phyloP scores from a whole-genome alignment of 2,113 vertebrate genomes.

The Echinops telfairi region DNA sequence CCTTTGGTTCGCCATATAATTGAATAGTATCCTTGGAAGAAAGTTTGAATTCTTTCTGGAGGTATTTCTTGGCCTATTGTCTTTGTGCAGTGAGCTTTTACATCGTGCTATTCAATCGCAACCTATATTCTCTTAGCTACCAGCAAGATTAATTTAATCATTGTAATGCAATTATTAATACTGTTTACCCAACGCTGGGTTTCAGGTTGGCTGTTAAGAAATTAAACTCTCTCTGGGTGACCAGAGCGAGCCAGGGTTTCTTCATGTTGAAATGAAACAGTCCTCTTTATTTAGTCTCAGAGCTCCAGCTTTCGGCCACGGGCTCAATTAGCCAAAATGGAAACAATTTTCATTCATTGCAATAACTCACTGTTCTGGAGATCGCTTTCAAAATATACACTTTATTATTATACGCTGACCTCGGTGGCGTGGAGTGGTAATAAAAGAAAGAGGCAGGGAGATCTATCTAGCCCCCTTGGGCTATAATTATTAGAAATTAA shows the following conservation, averaged over 20 bases:
- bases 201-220: slow-evolving; percentile 92
- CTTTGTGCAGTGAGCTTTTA: slow-evolving; percentile 92
- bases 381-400: slow-evolving; percentile 92
- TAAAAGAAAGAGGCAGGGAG: slow-evolving; percentile 88
- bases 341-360: slow-evolving; percentile 95
- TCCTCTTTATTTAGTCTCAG: slow-evolving; percentile 88
- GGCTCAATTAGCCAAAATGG: slow-evolving; percentile 96
- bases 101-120: slow-evolving; percentile 86
- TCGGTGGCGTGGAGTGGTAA: slow-evolving; percentile 89
- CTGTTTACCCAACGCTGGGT: slow-evolving; percentile 92
- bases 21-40: slow-evolving; percentile 83
- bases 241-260: slow-evolving; percentile 86
- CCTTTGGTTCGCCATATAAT: slow-evolving; percentile 77
- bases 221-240: slow-evolving; percentile 89
- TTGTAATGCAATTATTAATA: slow-evolving; percentile 94
- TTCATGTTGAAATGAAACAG: slow-evolving; percentile 88
- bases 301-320: slow-evolving; percentile 88
- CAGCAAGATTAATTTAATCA: slow-evolving; percentile 92
- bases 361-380: slow-evolving; percentile 93
- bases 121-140: slow-evolving; percentile 88
- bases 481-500: slow-evolving; percentile 99
- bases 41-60: slow-evolving; percentile 89
- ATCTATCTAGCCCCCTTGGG: slow-evolving; percentile 92
- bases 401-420: slow-evolving; percentile 94
- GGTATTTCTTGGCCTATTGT: slow-evolving; percentile 89